Base-by-base conservation (phyloP, 2,113 vertebrate genomes). In the Ictidomys tridecemlineatus region DNA sequence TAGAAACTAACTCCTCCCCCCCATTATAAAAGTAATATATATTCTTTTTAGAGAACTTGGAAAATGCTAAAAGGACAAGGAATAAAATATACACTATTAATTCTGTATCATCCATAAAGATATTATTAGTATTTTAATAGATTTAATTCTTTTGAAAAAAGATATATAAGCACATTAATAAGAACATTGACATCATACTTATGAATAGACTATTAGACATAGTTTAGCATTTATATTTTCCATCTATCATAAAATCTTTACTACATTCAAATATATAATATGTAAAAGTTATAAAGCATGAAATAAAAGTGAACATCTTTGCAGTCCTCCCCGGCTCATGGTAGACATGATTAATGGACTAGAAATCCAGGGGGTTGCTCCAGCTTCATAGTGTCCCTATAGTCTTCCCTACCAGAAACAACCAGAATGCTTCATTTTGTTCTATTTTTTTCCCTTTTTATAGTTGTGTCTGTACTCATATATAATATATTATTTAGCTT, bases 11-110 rank as follows among this genome's bases (percentile, higher is more conserved):
- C 30, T 78, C 91, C 89, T 82, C 79, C 58, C 5, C 78, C 45
- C 30, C 8, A 82, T 97, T 90, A 58, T 69, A 70, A 91, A 95
- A 93, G 34, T 82, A 89, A 96, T 92, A 56, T 42, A 51, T 93
- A 37, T 85, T 94, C 53, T 86, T 93, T 96, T 53, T 93, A 84
- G 39, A 95, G 37, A 78, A 78, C 26, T 84, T 86, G 63, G 39
- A 86, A 94, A 89, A 65, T 92, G 1, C 22, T 91, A 70, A 94
- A 56, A 95, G 79, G 18, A 78, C 26, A 77, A 2, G 85, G 80
- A 82, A 93, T 51, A 93, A 90, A 84, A 94, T 63, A 80, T 28
- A 63, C 9, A 76, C 87, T 61, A 80, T 58, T 84, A 48, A 76
- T 96, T n/a, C 30, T 86, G 13, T 88, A 51, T 91, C 73, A 95